Evolutionary conservation across 1,140 invertebrate genomes (phyloP), one percentile per base, ranked within the genome.

Genomic region (Penaeus japonicus): DNA sequence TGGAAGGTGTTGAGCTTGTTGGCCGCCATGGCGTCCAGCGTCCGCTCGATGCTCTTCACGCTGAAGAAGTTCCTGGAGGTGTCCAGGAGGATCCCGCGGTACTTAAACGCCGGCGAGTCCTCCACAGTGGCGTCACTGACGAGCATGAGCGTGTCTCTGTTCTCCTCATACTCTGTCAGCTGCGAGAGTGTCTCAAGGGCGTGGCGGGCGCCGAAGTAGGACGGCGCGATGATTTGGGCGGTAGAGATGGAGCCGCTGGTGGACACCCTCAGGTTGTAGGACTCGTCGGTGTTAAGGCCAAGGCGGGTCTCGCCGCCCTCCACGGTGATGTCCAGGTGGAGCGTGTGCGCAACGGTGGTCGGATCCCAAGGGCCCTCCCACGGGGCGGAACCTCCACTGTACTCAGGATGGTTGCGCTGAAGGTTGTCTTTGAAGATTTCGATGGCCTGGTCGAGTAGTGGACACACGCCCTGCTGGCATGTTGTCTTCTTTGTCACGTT

Each of bases 1-100:
- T 98, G 97, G 92, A 98, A 96, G 0, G 95, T 95, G 91, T 98
- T 98, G 59, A 98, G 91, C 91, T 97, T 98, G 20, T 95, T 95
- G 91, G 95, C 93, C 0, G 95, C 95, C 96, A 97, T 97, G 0
- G 94, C 96, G 91, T 97, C 96, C 62, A 97, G 93, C 0, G 96
- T 96, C n/a, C 94, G 93, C 90, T 96, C 94, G 65, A 97, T 95
- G 0, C 94, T 92, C 2, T 94, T 93, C 4, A 96, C 94, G 4
- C 94, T 92, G 90, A 95, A 93, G 91, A 94, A 96, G 92, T 91
- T 91, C 12, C 90, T 80, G 15, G 90, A 85, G 22, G 90, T 91
- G 70, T 91, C 91, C 22, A 91, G 30, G 35, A 89, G 59, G 32
- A 91, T 35, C 15, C 90, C 90, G 47, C 90, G 65, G 57, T 91